Base-by-base conservation (phyloP, 2,113 vertebrate genomes). In the Epinephelus cyanopodus region DNA sequence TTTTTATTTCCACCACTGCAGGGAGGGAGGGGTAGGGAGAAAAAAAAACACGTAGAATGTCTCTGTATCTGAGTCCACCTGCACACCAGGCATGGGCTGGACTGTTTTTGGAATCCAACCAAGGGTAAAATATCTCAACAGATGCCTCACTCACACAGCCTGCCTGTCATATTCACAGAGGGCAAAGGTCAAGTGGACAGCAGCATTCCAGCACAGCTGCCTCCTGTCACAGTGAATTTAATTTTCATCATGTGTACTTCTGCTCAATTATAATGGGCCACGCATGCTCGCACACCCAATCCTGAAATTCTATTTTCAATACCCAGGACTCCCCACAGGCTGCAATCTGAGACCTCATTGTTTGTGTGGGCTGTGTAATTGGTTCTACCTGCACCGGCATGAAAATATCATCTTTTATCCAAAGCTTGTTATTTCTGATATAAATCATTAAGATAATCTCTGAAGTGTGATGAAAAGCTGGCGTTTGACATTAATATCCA, bases 131-230 rank as follows among this genome's bases (percentile, higher is more conserved):
- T 83, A 90, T 87, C 68, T 54, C 70, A 82, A 53, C 94, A 92
- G 90, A 88, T 94, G 92, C 83, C 77, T 88, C 65, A 48, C 56
- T 62, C 69, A 45, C 76, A 52, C 42, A 2, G n/a, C 42, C 79
- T 79, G 75, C 27, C 83, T 65, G 74, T 75, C 79, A 77, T 62
- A 81, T 80, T 71, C 53, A 61, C 72, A 79, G 23, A 80, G 92
- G 88, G 58, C 90, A 93, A 77, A 85, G 92, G 78, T 93, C 85
- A 87, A 85, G 62, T 75, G 80, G 84, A 90, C 79, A 63, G 62
- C 48, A 67, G 66, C 80, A 67, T 79, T 87, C 80, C 29, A 74
- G 69, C 61, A 58, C 84, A 88, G 86, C 77, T 88, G 87, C 65
- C 53, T 73, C 39, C 86, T 87, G 83, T 88, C 85, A 77, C 19